Base-by-base conservation (phyloP, 2,888 invertebrate species). In the Hybos culiciformis region DNA sequence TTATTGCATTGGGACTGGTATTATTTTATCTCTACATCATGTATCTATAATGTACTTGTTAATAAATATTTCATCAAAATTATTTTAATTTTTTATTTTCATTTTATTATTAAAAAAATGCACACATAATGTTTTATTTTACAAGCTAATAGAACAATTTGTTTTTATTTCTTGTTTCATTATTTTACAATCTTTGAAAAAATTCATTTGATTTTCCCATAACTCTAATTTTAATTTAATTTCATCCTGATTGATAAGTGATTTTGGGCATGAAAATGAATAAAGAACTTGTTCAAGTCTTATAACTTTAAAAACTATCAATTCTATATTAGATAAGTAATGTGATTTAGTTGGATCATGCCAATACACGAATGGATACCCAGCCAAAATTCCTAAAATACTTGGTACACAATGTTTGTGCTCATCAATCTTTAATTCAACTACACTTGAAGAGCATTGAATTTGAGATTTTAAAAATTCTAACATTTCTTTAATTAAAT, bases 331-430 rank as follows among this genome's bases (percentile, higher is more conserved):
- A 17, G 41, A 37, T 19, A 47, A 38, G 21, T 44, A 49, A 46
- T 43, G 40, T 7, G 41, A 9, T n/a, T 41, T 43, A 11, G 8
- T 14, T 5, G 45, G 39, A 38, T 51, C 42, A 37, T 54, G 54
- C 54, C 55, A 62, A 45, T 60, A 61, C 11, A 63, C 50, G 26
- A 58, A 48, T 12, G 63, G 63, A 49, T 56, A 63, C 17, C 58
- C 59, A 20, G 60, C 48, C 23, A 62, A 44, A 8, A 56, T 33
- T 2, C 63, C 63, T 44, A 57, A 51, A 5, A 61, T 21, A 7
- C 55, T 53, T 12, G 62, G 55, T 23, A 58, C 41, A 50, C 56
- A 59, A 51, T 55, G 57, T 4, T 19, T 19, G 12, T 37, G 24
- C 26, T 48, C 46, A 14, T 42, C 29, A 20, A 36, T 17, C 14